These are phyloP conservation scores for Xyrauchen texanus DNA, from an alignment of 2,113 vertebrate genomes.

Conservation along the genomic window DNA sequence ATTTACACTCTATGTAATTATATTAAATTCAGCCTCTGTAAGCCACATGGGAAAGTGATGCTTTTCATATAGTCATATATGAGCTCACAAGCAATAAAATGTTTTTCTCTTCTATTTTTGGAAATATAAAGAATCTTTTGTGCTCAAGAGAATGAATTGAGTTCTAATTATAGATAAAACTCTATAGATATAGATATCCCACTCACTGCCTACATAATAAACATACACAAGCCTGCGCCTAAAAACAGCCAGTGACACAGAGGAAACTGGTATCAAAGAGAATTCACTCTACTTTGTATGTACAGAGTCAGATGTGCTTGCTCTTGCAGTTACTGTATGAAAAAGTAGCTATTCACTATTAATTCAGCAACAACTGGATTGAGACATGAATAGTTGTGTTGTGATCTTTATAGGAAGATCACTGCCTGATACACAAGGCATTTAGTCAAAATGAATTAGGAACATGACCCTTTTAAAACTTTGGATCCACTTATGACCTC, in stretches of 20 bases:
- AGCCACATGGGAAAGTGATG: slow-evolving; percentile 34
- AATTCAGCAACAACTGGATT: not conserved
- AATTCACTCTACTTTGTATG: not conserved
- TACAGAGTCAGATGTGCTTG: not conserved
- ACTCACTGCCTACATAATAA: slow-evolving; percentile 55
- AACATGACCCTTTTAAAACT: too few relatives aligned
- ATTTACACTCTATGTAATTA: slow-evolving; percentile 19
- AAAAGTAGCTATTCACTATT: not conserved
- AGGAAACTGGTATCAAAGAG: slow-evolving; percentile 29
- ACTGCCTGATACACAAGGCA: too few relatives aligned
- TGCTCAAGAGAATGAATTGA: slow-evolving; percentile 14
- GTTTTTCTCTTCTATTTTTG: slow-evolving; percentile 12
- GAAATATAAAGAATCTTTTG: slow-evolving; percentile 24
- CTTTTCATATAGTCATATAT: slow-evolving; percentile 44
- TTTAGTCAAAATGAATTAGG: too few relatives aligned
- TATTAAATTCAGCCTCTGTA: slow-evolving; percentile 51
- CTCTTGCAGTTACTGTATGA: not conserved
- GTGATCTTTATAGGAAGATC: too few relatives aligned
- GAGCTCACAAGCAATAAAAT: slow-evolving; percentile 49
- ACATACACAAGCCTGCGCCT: slow-evolving; percentile 52
- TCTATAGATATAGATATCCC: slow-evolving; percentile 63
- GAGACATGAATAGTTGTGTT: too few relatives aligned
- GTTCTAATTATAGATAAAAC: slow-evolving; percentile 67
- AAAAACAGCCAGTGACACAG: slow-evolving; percentile 41
- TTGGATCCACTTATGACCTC: too few relatives aligned